Evolutionary conservation across 2,888 invertebrate species (phyloP).

Genomic region (Rhodophaea formosa): DNA sequence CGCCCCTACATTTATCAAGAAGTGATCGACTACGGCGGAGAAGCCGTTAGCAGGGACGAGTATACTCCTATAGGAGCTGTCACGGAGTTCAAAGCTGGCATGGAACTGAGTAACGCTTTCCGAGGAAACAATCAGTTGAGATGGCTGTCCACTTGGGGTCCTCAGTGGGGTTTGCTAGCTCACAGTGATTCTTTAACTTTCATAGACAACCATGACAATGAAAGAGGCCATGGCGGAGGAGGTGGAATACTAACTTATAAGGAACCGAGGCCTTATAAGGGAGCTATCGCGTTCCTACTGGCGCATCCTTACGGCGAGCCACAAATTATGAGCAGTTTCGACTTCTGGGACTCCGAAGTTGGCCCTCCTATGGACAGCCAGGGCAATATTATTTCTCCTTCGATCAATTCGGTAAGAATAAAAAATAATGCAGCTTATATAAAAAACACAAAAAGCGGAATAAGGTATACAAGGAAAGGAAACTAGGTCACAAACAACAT

Average conservation of each 20-base stretch:
- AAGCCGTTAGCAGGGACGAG: constrained; percentile 73
- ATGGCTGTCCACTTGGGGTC: constrained; percentile 83
- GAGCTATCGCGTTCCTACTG: constrained; percentile 91
- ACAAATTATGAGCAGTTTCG: constrained; percentile 92
- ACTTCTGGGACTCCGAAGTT: constrained; percentile 82
- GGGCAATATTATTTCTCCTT: constrained; percentile 83
- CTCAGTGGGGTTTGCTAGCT: constrained; percentile 83
- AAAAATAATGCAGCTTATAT: background rate
- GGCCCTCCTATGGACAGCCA: constrained; percentile 85
- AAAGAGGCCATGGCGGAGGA: constrained; percentile 83
- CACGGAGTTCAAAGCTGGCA: constrained; percentile 82
- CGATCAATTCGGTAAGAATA: constrained; percentile 76
- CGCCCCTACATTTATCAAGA: constrained; percentile 88
- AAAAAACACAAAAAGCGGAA: background rate
- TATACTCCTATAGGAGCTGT: constrained; percentile 83
- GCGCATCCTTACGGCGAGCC: constrained; percentile 91
- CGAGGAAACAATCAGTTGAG: constrained; percentile 78
- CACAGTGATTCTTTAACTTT: constrained; percentile 83
- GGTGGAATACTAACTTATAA: constrained; percentile 84
- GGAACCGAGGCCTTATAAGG: constrained; percentile 83
- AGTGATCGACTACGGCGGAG: constrained; percentile 86
- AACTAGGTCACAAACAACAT: no score
- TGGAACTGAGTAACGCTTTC: constrained; percentile 66
- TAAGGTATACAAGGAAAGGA: no score
- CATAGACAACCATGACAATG: constrained; percentile 92